Evolutionary conservation across 2,888 invertebrate species (phyloP).

Genomic region (Euzophera pinguis): DNA sequence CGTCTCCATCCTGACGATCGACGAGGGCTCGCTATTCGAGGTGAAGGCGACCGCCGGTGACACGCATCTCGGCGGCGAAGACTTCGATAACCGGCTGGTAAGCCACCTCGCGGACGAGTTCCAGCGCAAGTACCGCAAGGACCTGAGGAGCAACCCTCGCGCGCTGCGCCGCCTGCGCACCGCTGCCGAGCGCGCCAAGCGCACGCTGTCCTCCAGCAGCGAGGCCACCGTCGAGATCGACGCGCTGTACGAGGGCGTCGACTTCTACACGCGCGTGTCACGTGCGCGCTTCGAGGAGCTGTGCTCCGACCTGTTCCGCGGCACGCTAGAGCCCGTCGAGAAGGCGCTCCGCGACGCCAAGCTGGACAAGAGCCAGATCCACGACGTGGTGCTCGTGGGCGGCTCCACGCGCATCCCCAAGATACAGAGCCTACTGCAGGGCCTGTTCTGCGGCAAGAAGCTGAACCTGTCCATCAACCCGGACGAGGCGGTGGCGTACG

Average conservation of each 20-base stretch:
- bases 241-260: slow-evolving; percentile 83
- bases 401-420: slow-evolving; percentile 88
- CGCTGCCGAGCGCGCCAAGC: slow-evolving; percentile 85
- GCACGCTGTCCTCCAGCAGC: slow-evolving; percentile 84
- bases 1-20: slow-evolving; percentile 87
- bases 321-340: slow-evolving; percentile 85
- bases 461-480: slow-evolving; percentile 85
- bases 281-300: slow-evolving; percentile 85
- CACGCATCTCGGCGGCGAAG: slow-evolving; percentile 87
- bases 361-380: slow-evolving; percentile 83
- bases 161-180: slow-evolving; percentile 83
- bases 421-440: slow-evolving; percentile 83
- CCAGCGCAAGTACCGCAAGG: slow-evolving; percentile 82
- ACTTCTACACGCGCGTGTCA: slow-evolving; percentile 81
- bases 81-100: slow-evolving; percentile 79
- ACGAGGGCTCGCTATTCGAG: slow-evolving; percentile 84
- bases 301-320: slow-evolving; percentile 82
- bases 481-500: slow-evolving; percentile 87
- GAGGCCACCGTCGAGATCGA: slow-evolving; percentile 85
- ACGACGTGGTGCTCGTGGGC: slow-evolving; percentile 87
- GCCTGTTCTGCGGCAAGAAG: slow-evolving; percentile 83
- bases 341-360: slow-evolving; percentile 86
- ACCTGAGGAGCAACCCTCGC: slow-evolving; percentile 79
- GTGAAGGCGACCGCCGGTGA: slow-evolving; percentile 89
- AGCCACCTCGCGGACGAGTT: slow-evolving; percentile 82